Evolutionary conservation across 2,113 vertebrate genomes (phyloP), one percentile per base, ranked within the genome.

Genomic region (Parotia lawesii): DNA sequence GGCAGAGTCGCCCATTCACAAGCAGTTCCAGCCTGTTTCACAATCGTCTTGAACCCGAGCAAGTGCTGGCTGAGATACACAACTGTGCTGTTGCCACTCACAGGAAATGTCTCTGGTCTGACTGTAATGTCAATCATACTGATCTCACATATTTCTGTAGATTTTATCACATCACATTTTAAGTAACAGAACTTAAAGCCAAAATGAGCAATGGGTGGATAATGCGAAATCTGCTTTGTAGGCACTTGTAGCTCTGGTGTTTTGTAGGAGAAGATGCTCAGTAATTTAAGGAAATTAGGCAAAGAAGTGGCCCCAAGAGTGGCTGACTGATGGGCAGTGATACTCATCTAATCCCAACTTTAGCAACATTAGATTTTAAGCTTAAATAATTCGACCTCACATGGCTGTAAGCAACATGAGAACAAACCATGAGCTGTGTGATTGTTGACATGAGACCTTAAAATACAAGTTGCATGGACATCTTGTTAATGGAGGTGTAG

Each of bases 21-120:
- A 64, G 86, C 56, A 48, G 48, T 40, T 91, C 87, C 90, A 95
- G 74, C 37, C 58, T 71, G 64, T 92, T 96, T 93, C 94, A 87
- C 90, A 89, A 93, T 44, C 60, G 1, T 44, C 91, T 47, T 14
- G 11, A 71, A 76, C 80, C 47, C 35, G 3, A 87, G 88, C 1
- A 0, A 87, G 33, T 3, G 42, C 38, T 85, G 83, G 77, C 76
- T 85, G 75, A 85, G 91, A 69, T 20, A 45, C 1, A 5, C 71
- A 40, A 8, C 15, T 91, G 78, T 53, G 51, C 64, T 81, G 56
- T 22, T 87, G 79, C 75, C 89, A 87, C 89, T 96, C 13, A 0
- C 78, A 86, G 94, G 95, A 97, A 97, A 95, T 94, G 67, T 86
- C 87, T 95, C 93, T 67, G 84, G 66, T 75, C 64, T 91, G 72